Base-by-base conservation (phyloP, 2,888 invertebrate genomes). In the Tipula confusa region DNA sequence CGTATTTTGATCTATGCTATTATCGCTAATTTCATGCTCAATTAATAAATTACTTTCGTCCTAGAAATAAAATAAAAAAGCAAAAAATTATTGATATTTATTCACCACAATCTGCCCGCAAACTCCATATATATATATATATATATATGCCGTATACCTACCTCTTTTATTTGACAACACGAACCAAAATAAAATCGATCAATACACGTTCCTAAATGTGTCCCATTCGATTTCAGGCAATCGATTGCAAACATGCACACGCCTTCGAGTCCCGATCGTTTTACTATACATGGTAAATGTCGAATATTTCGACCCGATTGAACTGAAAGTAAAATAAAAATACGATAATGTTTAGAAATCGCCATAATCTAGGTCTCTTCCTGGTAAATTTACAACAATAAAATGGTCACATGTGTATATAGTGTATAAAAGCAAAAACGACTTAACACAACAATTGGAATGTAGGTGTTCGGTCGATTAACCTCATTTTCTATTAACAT, bases 241-340 rank as follows among this genome's bases (percentile, higher is more conserved):
- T 97, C 96, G 89, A 96, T 96, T 84, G 97, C 97, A 88, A 97
- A 97, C 97, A 97, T 97, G 87, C 97, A 97, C 0, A 96, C 92
- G 0, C 97, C 97, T 85, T 94, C 94, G 86, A 95, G 93, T 38
- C 93, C 94, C 33, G 94, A 93, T 87, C 93, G 93, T 87, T 95
- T 92, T 84, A 96, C 95, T 88, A 96, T 93, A 90, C 97, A 97
- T 31, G 96, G 95, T 86, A 97, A 91, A 87, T 97, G 96, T 87
- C 97, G 92, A 88, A 97, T 97, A 89, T 97, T 96, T 87, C 97
- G 93, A 86, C 95, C 96, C 87, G 93, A 90, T 86, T 94, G 94
- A 89, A 95, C 95, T 93, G 92, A 87, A 92, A 93, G 89, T 89
- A 89, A 43, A 90, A 90, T 86, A 86, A 89, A 84, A 86, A 15